These are phyloP conservation scores for Euphysa ruthae DNA, from an alignment of 30 jellyfish, hydroid and myxozoan genomes.

Conservation along the genomic window DNA sequence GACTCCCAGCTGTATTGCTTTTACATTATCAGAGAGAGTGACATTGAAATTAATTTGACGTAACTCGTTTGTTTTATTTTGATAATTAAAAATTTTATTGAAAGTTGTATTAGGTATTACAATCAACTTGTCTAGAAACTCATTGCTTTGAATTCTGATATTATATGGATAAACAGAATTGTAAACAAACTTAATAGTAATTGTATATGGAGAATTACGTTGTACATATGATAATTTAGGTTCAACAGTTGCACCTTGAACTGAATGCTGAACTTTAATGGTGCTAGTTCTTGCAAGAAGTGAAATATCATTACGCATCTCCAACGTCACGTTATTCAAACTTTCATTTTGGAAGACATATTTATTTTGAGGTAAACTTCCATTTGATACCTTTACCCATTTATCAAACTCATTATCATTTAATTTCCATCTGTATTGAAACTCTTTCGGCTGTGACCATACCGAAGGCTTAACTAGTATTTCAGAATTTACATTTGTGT, in stretches of 20 bases:
- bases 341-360: slow-evolving; percentile 31
- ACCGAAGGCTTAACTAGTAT: background rate
- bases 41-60: background rate
- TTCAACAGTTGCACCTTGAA: background rate
- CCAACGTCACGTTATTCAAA: slow-evolving; percentile 5
- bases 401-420: slow-evolving; percentile 18
- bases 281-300: background rate
- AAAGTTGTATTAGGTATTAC: background rate
- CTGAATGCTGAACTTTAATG: slow-evolving; percentile 35
- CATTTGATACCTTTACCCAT: slow-evolving; percentile 12
- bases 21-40: background rate
- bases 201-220: background rate
- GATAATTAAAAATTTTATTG: background rate
- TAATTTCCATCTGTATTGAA: slow-evolving; percentile 18
- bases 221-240: background rate
- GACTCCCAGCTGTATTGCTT: background rate
- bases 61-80: background rate
- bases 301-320: slow-evolving; percentile 35
- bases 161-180: background rate
- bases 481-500: background rate
- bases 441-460: background rate
- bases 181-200: background rate
- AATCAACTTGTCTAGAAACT: background rate
- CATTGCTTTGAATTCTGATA: background rate
- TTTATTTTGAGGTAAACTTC: background rate